Evolutionary conservation across 2,888 invertebrate species (phyloP).

Genomic region (Panzeria rudis): DNA sequence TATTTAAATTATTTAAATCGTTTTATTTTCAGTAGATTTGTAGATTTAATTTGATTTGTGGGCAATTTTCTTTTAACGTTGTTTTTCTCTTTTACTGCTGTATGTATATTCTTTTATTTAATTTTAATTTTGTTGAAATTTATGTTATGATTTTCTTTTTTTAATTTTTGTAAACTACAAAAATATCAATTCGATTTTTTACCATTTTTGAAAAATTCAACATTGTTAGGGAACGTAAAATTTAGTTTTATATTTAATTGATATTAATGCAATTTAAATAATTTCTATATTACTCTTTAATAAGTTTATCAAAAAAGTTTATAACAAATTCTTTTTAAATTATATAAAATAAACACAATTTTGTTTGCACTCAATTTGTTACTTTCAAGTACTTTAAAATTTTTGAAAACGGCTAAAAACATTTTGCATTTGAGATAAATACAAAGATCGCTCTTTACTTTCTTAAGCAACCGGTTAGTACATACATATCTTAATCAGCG

Average conservation of each 20-base stretch:
- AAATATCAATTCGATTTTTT: conserved; percentile 41
- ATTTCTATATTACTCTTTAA: conserved; percentile 21
- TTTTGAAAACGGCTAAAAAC: not conserved
- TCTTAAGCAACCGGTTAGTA: not conserved
- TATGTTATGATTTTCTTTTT: not conserved
- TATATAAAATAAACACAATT: conserved; percentile 15
- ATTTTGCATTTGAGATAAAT: not conserved
- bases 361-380: not conserved
- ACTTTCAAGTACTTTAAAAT: not conserved
- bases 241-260: conserved; percentile 3
- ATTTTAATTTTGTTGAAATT: conserved; percentile 67
- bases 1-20: conserved; percentile 48
- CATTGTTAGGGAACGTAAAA: not conserved
- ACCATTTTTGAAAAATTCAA: not conserved
- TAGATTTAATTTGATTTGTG: conserved; percentile 51
- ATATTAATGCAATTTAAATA: conserved; percentile 2
- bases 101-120: conserved; percentile 68
- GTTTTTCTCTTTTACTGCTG: conserved; percentile 44
- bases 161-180: conserved; percentile 63
- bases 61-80: conserved; percentile 64
- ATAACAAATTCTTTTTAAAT: not conserved
- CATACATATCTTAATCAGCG: too few species aligned
- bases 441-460: not conserved
- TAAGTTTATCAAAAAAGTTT: not conserved
- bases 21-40: conserved; percentile 19